A percentile compares a stretch with the other conserved stretches of the same genome.
Conservation (phyloP, 2,797 vertebrate species). For the Hozukius guyotensis region DNA sequence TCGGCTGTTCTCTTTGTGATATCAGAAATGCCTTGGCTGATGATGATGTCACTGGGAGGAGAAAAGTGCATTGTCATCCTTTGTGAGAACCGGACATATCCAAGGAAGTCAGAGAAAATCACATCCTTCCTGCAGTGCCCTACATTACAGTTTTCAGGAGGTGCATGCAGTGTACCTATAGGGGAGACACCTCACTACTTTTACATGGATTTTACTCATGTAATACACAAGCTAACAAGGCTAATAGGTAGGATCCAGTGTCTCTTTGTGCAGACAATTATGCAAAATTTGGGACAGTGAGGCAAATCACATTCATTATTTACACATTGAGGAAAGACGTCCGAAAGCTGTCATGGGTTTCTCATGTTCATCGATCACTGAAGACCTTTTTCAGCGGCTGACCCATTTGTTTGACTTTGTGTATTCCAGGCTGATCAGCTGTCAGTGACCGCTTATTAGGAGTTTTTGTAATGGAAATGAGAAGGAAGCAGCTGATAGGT, state of each 20-base stretch:
- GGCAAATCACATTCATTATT: neutral
- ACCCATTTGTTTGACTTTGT: constrained; percentile 52
- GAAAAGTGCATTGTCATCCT: neutral
- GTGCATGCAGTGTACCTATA: neutral
- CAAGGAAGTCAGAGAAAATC: neutral
- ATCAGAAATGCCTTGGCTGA: neutral
- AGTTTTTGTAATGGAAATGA: constrained; percentile 62
- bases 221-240: neutral
- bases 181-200: neutral
- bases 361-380: neutral
- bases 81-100: neutral
- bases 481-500: constrained; percentile 25
- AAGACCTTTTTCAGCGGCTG: neutral
- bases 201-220: neutral
- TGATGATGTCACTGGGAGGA: neutral
- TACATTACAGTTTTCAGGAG: neutral
- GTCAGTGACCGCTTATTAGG: constrained; percentile 22
- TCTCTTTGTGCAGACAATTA: neutral
- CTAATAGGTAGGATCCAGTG: neutral
- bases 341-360: neutral
- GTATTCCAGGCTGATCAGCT: constrained; percentile 62
- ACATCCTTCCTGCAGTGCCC: neutral
- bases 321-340: neutral
- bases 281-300: neutral
- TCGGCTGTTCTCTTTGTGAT: neutral